phyloP scores from a whole-genome alignment of 2,888 invertebrate species.

The Limnephilus rhombicus region DNA sequence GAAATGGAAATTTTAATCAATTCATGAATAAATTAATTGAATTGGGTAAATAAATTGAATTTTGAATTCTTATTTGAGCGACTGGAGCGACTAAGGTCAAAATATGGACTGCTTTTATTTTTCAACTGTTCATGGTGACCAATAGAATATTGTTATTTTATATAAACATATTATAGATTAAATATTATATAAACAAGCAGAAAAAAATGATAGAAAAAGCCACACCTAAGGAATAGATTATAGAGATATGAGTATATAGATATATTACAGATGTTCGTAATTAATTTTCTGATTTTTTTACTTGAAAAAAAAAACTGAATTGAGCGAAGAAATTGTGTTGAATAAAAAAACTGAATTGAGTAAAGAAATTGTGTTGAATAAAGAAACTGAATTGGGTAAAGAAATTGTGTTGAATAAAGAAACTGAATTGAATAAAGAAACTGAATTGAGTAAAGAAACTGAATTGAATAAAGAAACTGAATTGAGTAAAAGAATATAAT shows the following conservation, averaged over 20 bases:
- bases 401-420: neutral
- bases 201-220: too few relatives aligned
- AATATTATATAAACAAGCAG: too few relatives aligned
- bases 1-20: neutral
- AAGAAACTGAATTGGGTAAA: neutral
- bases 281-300: too few relatives aligned
- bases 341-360: neutral
- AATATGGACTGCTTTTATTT: too few relatives aligned
- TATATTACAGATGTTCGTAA: too few relatives aligned
- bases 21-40: neutral
- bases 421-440: neutral
- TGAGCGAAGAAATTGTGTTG: neutral
- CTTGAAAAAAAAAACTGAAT: neutral
- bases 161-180: too few relatives aligned
- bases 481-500: neutral
- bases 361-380: neutral
- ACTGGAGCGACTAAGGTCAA: too few relatives aligned
- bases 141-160: too few relatives aligned
- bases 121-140: too few relatives aligned
- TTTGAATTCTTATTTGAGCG: too few relatives aligned
- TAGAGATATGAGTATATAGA: too few relatives aligned
- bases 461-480: neutral
- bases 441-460: neutral
- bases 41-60: neutral
- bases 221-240: too few relatives aligned